These are phyloP conservation scores for Serinus canaria DNA, from an alignment of 2,113 vertebrate species.

Conservation along the genomic window DNA sequence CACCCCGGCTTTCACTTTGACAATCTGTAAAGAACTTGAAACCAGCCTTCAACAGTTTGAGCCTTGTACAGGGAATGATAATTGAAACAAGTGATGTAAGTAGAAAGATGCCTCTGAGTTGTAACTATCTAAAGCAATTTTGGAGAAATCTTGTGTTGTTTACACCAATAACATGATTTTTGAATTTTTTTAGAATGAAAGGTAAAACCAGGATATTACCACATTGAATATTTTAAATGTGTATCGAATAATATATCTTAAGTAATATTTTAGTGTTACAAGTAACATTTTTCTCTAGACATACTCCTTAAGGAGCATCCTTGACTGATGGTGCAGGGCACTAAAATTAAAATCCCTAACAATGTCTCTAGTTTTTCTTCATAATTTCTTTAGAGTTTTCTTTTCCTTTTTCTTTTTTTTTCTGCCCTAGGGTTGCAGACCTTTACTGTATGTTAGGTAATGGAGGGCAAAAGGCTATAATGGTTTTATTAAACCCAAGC, in stretches of 20 bases:
- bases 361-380: background rate
- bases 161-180: background rate
- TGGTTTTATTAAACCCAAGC: background rate
- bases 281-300: background rate
- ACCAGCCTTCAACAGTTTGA: background rate
- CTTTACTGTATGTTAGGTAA: background rate
- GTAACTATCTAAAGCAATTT: background rate
- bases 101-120: background rate
- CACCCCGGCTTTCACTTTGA: background rate
- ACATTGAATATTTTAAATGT: background rate
- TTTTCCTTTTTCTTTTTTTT: accelerated
- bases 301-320: background rate
- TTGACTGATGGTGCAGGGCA: background rate
- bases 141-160: background rate
- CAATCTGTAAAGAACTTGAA: background rate
- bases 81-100: background rate
- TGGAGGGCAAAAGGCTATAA: background rate
- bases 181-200: background rate
- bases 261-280: background rate
- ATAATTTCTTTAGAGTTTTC: background rate
- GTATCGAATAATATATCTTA: background rate
- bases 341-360: background rate
- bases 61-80: background rate
- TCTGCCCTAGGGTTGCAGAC: background rate
- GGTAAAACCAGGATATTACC: background rate